Percentiles rank a stretch among this genome's conserved stretches.
Conservation (phyloP, 1,140 invertebrate species). For the Teleogryllus occipitalis region DNA sequence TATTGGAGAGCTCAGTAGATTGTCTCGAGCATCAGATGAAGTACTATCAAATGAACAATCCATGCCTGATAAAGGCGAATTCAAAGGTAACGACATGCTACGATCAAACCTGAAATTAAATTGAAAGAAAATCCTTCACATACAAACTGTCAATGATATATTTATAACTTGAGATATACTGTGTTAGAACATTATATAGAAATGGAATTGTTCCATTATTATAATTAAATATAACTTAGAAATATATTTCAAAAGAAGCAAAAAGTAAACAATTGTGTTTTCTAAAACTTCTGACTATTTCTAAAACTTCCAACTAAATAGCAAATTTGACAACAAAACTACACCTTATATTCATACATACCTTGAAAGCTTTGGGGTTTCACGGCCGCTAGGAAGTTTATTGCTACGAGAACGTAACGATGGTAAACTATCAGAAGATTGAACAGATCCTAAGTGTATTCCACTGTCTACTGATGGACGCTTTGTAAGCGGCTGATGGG, state of each 20-base stretch:
- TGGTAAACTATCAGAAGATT: constrained; percentile 15
- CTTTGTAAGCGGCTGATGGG: constrained; percentile 52
- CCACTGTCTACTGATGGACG: constrained; percentile 77
- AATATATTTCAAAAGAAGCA: not conserved
- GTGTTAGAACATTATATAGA: not conserved
- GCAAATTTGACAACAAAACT: too few relatives aligned
- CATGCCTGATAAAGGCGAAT: constrained; percentile 31
- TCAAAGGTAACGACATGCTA: constrained; percentile 56
- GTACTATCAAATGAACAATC: constrained; percentile 10
- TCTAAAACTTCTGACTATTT: too few relatives aligned
- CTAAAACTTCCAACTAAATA: too few relatives aligned
- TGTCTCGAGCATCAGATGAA: constrained; percentile 8
- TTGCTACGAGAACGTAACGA: constrained; percentile 1
- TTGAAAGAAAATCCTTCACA: not conserved
- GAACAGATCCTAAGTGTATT: constrained; percentile 61
- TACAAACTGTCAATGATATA: not conserved
- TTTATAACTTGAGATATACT: not conserved
- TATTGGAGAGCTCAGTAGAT: constrained; percentile 15
- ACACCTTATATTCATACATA: not conserved
- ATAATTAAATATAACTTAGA: not conserved
- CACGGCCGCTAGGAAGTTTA: constrained; percentile 10
- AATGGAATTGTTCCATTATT: not conserved
- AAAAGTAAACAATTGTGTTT: not conserved
- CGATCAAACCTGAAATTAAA: constrained; percentile 36
- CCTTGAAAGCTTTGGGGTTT: constrained; percentile 18